Evolutionary conservation across 1,140 invertebrate genomes (phyloP).

Genomic region (Cyrtorhinus lividipennis): DNA sequence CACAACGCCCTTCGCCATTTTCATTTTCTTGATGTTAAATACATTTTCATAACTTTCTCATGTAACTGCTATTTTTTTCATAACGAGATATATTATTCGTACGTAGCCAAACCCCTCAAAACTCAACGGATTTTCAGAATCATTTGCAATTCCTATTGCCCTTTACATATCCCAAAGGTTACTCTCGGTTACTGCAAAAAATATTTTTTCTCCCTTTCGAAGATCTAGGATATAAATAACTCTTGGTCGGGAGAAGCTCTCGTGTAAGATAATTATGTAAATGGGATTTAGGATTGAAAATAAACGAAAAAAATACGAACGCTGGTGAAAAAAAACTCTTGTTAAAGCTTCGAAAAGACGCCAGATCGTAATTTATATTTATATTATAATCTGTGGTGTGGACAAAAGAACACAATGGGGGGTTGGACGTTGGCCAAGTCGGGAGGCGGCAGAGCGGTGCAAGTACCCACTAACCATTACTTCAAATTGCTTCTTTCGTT

Average conservation of each 20-base stretch:
- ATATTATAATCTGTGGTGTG: neutral
- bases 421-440: neutral
- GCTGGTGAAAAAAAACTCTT: neutral
- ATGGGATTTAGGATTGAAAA: neutral
- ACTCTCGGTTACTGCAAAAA: no score
- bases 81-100: no score
- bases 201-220: neutral
- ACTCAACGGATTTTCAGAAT: no score
- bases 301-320: neutral
- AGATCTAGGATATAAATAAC: neutral
- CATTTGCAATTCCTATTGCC: no score
- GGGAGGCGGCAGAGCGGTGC: neutral
- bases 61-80: no score
- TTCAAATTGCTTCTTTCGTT: neutral
- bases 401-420: neutral
- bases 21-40: no score
- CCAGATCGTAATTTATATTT: neutral
- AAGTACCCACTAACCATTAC: neutral
- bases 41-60: no score
- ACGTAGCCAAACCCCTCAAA: no score
- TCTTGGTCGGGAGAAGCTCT: neutral
- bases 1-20: no score
- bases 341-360: neutral
- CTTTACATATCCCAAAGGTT: no score
- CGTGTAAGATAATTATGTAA: neutral